Percentiles rank a stretch among this genome's conserved stretches.
These are phyloP conservation scores for Lasioglossum figueresi DNA, from an alignment of 2,888 invertebrate genomes.

Conservation along the genomic window DNA sequence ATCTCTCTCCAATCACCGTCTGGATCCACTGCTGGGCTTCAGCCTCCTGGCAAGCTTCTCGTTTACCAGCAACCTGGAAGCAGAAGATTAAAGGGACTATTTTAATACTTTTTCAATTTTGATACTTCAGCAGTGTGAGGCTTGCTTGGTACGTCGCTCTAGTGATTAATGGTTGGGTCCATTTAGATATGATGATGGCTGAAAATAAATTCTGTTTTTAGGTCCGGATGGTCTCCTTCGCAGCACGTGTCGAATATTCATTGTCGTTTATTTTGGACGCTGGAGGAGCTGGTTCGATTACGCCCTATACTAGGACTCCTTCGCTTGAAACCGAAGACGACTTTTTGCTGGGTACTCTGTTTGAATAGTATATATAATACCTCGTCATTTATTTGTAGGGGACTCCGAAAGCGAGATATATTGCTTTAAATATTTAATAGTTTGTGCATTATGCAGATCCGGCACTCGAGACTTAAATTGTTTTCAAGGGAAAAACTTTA, in stretches of 20 bases:
- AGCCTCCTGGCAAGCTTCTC: conserved; percentile 91
- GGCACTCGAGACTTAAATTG: too few relatives aligned
- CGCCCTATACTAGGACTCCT: neutral
- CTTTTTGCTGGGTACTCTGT: neutral
- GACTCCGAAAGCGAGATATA: too few relatives aligned
- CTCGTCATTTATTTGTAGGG: neutral
- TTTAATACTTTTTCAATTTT: conserved; percentile 27
- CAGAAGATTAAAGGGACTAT: conserved; percentile 29
- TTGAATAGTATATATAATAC: neutral
- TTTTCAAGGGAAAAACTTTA: too few relatives aligned
- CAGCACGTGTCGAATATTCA: neutral
- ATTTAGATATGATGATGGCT: neutral
- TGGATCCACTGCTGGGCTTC: conserved; percentile 96
- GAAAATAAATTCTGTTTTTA: conserved; percentile 9
- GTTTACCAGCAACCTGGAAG: conserved; percentile 90
- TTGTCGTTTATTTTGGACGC: conserved; percentile 23
- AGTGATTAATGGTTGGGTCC: conserved; percentile 27
- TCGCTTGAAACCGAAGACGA: neutral
- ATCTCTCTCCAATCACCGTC: conserved; percentile 90
- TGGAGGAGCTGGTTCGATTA: neutral
- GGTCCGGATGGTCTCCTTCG: neutral
- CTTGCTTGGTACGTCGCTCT: neutral
- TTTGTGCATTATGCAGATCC: too few relatives aligned
- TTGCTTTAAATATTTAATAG: too few relatives aligned
- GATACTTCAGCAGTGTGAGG: neutral